phyloP scores from a whole-genome alignment of 1,140 invertebrate species.

The Drosophila nebulosa region DNA sequence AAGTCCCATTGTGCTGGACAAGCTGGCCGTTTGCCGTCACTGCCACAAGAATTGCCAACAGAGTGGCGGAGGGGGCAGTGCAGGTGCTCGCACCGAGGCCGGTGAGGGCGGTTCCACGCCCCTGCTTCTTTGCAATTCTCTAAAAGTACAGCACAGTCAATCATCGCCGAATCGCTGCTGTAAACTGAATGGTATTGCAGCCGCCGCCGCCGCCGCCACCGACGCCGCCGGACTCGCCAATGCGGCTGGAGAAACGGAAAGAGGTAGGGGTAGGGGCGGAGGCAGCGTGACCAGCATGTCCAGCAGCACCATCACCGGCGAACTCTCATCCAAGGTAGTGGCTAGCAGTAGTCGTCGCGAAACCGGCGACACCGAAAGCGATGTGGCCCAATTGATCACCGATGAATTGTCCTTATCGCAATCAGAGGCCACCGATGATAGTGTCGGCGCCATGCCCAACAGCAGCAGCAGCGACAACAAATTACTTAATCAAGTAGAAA shows the following conservation, averaged over 20 bases:
- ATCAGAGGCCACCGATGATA: conserved; percentile 79
- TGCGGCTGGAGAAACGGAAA: background rate
- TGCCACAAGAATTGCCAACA: conserved; percentile 87
- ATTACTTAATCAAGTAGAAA: conserved; percentile 71
- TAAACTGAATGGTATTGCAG: conserved; percentile 57
- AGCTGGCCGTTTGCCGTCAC: conserved; percentile 86
- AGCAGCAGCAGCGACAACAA: conserved; percentile 65
- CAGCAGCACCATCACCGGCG: conserved; percentile 74
- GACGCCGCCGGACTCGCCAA: conserved; percentile 9
- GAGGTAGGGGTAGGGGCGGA: background rate
- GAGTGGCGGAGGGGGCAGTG: conserved; percentile 3
- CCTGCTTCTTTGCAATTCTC: conserved; percentile 69
- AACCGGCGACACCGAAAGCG: conserved; percentile 76
- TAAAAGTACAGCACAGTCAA: conserved; percentile 80
- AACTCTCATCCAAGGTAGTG: conserved; percentile 65
- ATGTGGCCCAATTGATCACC: conserved; percentile 76
- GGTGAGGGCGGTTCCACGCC: conserved; percentile 21
- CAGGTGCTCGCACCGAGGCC: conserved; percentile 1
- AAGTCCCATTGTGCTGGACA: conserved; percentile 84
- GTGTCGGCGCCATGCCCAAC: conserved; percentile 65
- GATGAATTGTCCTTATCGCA: conserved; percentile 76
- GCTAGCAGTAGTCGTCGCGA: conserved; percentile 74
- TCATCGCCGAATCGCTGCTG: conserved; percentile 80
- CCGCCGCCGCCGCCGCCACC: conserved; percentile 5
- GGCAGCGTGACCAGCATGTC: conserved; percentile 71